phyloP scores from a whole-genome alignment of 1,140 invertebrate species.

The Periplaneta americana region DNA sequence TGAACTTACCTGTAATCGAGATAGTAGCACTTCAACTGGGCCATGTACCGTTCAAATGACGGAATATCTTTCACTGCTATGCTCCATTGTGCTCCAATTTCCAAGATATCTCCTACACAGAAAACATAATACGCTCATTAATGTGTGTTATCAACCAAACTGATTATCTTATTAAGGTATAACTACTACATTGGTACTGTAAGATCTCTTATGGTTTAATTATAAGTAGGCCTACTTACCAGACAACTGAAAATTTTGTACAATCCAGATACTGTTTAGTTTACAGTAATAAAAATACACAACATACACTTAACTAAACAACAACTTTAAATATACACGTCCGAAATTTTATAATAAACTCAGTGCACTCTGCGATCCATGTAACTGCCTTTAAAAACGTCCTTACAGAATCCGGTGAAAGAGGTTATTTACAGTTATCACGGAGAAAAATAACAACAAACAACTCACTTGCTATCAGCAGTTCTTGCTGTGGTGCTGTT shows the following conservation, averaged over 20 bases:
- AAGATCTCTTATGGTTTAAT: neutral
- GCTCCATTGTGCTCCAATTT: slow-evolving; percentile 95
- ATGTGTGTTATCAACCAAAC: slow-evolving; percentile 13
- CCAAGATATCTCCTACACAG: slow-evolving; percentile 74
- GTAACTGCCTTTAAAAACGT: too few species aligned
- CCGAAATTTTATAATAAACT: neutral
- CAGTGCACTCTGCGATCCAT: too few species aligned
- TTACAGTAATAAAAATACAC: too few species aligned
- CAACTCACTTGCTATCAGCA: slow-evolving; percentile 73
- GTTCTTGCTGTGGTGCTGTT: slow-evolving; percentile 75
- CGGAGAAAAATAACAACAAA: slow-evolving; percentile 7
- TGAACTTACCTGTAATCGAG: slow-evolving; percentile 85
- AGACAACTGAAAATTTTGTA: neutral
- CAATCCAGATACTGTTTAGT: too few species aligned
- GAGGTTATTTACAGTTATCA: neutral
- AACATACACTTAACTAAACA: too few species aligned
- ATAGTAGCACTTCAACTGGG: slow-evolving; percentile 96
- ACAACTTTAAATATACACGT: neutral
- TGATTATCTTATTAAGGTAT: neutral
- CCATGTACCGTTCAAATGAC: slow-evolving; percentile 93
- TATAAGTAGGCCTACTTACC: neutral
- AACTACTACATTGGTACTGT: neutral
- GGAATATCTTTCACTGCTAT: slow-evolving; percentile 88
- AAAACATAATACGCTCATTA: too few species aligned
- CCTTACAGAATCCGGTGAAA: neutral